Base-by-base conservation (phyloP, 2,888 invertebrate genomes). In the Nephrocerus scutellatus region DNA sequence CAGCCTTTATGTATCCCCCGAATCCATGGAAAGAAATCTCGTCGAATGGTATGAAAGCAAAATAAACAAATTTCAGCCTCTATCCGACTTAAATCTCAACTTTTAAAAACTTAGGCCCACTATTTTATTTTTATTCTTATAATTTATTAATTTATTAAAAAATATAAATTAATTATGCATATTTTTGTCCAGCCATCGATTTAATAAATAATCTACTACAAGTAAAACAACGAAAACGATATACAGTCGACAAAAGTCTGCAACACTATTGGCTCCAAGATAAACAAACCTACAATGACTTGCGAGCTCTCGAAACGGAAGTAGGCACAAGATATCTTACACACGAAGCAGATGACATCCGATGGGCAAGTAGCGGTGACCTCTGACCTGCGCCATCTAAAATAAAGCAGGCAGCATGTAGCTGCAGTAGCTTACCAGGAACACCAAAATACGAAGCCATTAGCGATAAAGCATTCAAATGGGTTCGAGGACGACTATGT, bases 1-100 rank as follows among this genome's bases (percentile, higher is more conserved):
- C 97, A 21, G 95, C 95, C 39, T 98, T 98, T 70, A 98, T 98
- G 98, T 98, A 97, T 74, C 98, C 98, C 26, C 88, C 92, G 15
- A 82, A 83, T 68, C 96, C 97, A 1, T 98, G 97, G 97, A 86
- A 88, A 60, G 90, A 93, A 67, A 92, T 97, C 60, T 95, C 95
- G 18, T 79, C 80, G 30, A 82, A 89, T 68, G 90, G 89, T 88
- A 70, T 65, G 35, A 10, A 8, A 3, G 8, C 5, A 22, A 6
- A 16, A 10, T 26, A 34, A 8, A 2, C 13, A 8, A 22, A 7
- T 22, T 22, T 22, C 10, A 22, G 14, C 12, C 6, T 8, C 9
- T n/a, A 16, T 13, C 32, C 14, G 7, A 19, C 13, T 19, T 19
- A 23, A 31, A 13, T 21, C n/a, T n/a, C n/a, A n/a, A n/a, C n/a